Evolutionary conservation across 2,797 vertebrate species (phyloP), one percentile per base, ranked within the genome.

Genomic region (Myotis planiceps): DNA sequence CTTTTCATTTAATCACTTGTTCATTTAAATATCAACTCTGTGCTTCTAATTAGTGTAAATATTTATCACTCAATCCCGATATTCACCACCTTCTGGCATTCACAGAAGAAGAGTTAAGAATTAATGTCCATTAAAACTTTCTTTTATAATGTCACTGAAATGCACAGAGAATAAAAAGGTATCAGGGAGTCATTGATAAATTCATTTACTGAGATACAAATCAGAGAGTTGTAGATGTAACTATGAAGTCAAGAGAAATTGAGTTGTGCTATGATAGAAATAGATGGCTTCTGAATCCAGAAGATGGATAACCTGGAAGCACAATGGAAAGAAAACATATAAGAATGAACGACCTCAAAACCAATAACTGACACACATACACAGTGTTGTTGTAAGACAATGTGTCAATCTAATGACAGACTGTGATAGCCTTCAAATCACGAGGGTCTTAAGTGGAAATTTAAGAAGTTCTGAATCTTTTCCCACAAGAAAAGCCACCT

Each of bases 191-290:
- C 45, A 84, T 13, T 95, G 74, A 93, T 66, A 81, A 96, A 85
- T 23, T 93, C 37, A 53, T 92, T 92, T 93, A 76, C 51, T 83
- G 21, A 92, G 51, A 72, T 91, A 94, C 9, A 93, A 9, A 88
- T 90, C 34, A 68, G 29, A 91, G n/a, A 92, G 90, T 14, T 83
- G 5, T 71, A 80, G 45, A 68, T 90, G 29, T 15, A 85, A 47
- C 25, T 75, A 12, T 3, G 2, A 94, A 21, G 42, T 86, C 47
- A 93, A 88, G n/a, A 92, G 42, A 94, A 96, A 95, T 58, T 85
- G 58, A 82, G 14, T 65, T 85, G 39, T 80, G 3, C 53, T 94
- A 4, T 71, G 32, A 34, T 80, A 63, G 60, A 96, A 97, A 93
- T 16, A 91, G 49, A 88, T 71, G n/a, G 14, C 29, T 96, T 82